Conservation (phyloP, 2,113 vertebrate genomes). For the Zapornia atra region DNA sequence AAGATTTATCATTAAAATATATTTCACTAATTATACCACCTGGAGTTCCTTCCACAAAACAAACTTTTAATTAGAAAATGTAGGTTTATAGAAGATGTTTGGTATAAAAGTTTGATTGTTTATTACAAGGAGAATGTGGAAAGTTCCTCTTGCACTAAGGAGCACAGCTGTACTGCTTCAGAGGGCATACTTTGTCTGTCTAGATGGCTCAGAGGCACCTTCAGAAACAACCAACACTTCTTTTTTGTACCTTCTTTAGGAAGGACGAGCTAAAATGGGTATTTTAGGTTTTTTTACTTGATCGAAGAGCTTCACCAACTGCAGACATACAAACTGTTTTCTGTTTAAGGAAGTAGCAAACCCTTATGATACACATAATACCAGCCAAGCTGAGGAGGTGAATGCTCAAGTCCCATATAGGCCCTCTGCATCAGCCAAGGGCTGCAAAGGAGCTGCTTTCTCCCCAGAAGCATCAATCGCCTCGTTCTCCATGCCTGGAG, state of each 20-base stretch:
- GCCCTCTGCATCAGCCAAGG: background rate
- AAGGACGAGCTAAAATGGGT: background rate
- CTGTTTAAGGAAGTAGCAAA: background rate
- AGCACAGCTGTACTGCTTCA: background rate
- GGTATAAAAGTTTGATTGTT: slow-evolving; percentile 43
- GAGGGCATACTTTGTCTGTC: background rate
- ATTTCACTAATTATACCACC: slow-evolving; percentile 71
- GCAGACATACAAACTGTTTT: background rate
- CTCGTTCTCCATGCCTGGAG: background rate
- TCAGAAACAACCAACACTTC: background rate
- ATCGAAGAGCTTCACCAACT: background rate
- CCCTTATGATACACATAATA: background rate
- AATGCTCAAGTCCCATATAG: background rate
- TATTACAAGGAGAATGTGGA: slow-evolving; percentile 16
- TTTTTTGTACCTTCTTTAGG: background rate
- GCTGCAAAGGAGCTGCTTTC: background rate
- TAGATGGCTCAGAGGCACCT: background rate
- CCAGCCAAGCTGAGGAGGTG: background rate
- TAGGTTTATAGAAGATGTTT: slow-evolving; percentile 51
- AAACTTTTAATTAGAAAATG: slow-evolving; percentile 71
- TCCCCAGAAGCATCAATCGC: background rate
- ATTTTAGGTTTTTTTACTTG: background rate
- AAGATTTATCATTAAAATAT: slow-evolving; percentile 67
- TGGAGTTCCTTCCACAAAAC: slow-evolving; percentile 62
- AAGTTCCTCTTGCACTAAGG: background rate